phyloP scores from a whole-genome alignment of 2,797 vertebrate species.

The Emydoidea blandingii region DNA sequence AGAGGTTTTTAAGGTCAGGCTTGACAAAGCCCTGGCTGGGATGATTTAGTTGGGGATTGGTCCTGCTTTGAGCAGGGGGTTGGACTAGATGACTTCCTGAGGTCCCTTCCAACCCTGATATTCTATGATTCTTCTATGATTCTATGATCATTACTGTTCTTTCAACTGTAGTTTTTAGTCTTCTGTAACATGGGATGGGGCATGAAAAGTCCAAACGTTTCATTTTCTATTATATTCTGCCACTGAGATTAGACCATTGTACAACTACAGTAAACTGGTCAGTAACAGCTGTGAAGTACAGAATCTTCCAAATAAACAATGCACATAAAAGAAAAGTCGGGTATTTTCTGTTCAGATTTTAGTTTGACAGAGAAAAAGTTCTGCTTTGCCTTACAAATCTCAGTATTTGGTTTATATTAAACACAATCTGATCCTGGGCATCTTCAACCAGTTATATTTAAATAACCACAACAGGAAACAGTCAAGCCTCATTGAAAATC shows the following conservation, averaged over 20 bases:
- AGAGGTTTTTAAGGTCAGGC: too few species aligned
- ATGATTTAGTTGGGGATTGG: too few species aligned
- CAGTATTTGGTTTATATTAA: not conserved
- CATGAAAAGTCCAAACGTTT: not conserved
- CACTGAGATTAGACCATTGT: not conserved
- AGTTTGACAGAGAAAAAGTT: not conserved
- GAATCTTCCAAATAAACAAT: slow-evolving; percentile 15
- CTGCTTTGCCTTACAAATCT: not conserved
- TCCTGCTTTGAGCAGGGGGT: too few species aligned
- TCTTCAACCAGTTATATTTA: slow-evolving; percentile 11
- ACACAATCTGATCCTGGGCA: slow-evolving; percentile 4
- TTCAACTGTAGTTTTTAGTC: not conserved
- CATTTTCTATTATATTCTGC: not conserved
- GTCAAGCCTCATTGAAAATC: not conserved
- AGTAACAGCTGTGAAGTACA: slow-evolving; percentile 27
- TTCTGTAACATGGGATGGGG: not conserved
- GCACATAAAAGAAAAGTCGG: not conserved
- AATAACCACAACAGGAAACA: not conserved
- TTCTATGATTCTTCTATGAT: too few species aligned
- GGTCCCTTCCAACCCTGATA: too few species aligned
- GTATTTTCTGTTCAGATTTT: not conserved
- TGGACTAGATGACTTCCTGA: too few species aligned
- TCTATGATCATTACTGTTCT: too few species aligned
- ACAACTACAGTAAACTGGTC: not conserved
- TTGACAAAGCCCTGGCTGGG: too few species aligned